These are phyloP conservation scores for Gephyroberyx darwinii DNA, from an alignment of 2,797 vertebrate species.

Conservation along the genomic window DNA sequence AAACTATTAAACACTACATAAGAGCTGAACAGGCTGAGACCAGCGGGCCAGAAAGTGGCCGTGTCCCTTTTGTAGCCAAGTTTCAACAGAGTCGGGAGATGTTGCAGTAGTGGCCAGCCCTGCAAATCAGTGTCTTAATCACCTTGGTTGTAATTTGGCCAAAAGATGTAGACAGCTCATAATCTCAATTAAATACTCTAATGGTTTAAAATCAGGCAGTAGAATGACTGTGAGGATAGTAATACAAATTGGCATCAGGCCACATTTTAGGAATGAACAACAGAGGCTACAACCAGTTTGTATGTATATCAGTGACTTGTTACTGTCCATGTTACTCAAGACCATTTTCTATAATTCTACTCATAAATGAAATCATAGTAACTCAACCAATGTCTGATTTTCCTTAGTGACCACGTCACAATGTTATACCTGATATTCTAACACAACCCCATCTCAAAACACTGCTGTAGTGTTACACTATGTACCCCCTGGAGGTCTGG, in stretches of 20 bases:
- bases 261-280: slow-evolving; percentile 11
- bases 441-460: background rate
- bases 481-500: background rate
- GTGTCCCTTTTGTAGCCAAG: background rate
- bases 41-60: no score
- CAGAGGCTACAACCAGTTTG: background rate
- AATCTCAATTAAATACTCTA: slow-evolving; percentile 34
- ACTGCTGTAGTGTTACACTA: slow-evolving; percentile 5
- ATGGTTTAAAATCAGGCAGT: slow-evolving; percentile 18
- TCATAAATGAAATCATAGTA: background rate
- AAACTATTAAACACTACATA: background rate
- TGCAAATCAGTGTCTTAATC: slow-evolving; percentile 26
- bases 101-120: background rate
- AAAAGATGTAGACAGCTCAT: slow-evolving; percentile 26
- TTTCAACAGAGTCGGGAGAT: background rate
- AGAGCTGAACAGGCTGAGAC: background rate
- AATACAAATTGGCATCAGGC: slow-evolving; percentile 11
- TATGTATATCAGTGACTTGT: background rate
- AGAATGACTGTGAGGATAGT: background rate
- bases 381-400: background rate
- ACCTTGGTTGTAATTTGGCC: slow-evolving; percentile 9
- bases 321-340: background rate
- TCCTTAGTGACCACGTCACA: background rate
- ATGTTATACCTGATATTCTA: background rate
- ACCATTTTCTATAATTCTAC: background rate